Conservation (phyloP, 92 coral and sea anemone genomes). For the Bergia puertoricense region DNA sequence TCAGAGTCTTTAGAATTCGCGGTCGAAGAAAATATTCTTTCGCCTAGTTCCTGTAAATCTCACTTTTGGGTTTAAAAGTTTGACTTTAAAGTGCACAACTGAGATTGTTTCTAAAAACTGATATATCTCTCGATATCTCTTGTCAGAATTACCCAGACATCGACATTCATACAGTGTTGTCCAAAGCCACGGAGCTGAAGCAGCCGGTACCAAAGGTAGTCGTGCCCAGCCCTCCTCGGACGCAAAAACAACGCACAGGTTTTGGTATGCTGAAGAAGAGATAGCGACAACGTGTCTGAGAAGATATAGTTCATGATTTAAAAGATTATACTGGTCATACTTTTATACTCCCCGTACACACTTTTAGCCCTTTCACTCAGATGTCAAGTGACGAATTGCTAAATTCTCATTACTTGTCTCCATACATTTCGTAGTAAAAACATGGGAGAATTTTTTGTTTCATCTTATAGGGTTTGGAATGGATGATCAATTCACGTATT, state of each 20-base stretch:
- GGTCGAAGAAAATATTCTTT: background rate
- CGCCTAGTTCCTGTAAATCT: background rate
- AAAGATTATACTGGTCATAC: background rate
- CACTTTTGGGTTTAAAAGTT: no score
- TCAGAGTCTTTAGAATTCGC: background rate
- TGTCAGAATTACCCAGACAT: constrained; percentile 89
- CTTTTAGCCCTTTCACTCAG: background rate
- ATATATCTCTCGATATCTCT: background rate
- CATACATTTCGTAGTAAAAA: background rate
- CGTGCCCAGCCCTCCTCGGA: constrained; percentile 42
- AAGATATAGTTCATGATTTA: background rate
- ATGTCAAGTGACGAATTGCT: background rate
- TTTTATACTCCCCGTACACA: background rate
- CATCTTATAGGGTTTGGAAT: background rate
- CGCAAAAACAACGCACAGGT: constrained; percentile 62
- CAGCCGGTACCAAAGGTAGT: constrained; percentile 53
- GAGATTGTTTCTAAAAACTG: background rate
- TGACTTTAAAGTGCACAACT: background rate
- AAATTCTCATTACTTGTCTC: background rate
- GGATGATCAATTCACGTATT: background rate
- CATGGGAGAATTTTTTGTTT: background rate
- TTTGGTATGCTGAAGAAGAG: constrained; percentile 68
- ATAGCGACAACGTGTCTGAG: constrained; percentile 28
- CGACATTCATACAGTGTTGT: constrained; percentile 85
- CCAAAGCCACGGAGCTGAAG: constrained; percentile 88